Conservation (phyloP, 2,113 vertebrate species). For the Psilopsiagon aurifrons region DNA sequence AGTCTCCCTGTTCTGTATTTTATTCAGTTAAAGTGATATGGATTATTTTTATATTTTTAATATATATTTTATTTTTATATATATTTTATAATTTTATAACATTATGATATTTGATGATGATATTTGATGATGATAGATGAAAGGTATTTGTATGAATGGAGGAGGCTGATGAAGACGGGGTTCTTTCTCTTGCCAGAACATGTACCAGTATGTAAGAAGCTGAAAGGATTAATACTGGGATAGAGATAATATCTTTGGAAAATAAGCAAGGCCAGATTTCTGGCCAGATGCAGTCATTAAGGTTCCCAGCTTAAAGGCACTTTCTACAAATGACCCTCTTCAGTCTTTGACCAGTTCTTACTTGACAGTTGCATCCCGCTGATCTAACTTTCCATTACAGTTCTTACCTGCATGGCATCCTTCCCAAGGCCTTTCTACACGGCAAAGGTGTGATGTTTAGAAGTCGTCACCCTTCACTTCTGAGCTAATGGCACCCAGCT, state of each 20-base stretch:
- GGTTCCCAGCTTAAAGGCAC: background rate
- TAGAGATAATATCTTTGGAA: background rate
- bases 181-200: background rate
- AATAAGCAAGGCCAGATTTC: background rate
- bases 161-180: background rate
- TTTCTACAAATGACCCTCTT: background rate
- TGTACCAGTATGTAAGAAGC: background rate
- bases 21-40: background rate
- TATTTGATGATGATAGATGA: background rate
- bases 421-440: background rate
- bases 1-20: background rate
- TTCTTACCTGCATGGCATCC: background rate
- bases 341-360: background rate
- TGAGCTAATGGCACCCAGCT: background rate
- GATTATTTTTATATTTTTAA: no score
- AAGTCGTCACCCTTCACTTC: background rate
- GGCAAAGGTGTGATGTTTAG: background rate
- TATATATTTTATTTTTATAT: no score
- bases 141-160: background rate
- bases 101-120: background rate
- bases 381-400: background rate
- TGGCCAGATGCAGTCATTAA: background rate
- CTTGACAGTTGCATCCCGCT: background rate
- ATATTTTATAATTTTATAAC: no score
- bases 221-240: background rate